These are phyloP conservation scores for Lordiphosa mommai DNA, from an alignment of 1,140 invertebrate genomes.

Conservation along the genomic window DNA sequence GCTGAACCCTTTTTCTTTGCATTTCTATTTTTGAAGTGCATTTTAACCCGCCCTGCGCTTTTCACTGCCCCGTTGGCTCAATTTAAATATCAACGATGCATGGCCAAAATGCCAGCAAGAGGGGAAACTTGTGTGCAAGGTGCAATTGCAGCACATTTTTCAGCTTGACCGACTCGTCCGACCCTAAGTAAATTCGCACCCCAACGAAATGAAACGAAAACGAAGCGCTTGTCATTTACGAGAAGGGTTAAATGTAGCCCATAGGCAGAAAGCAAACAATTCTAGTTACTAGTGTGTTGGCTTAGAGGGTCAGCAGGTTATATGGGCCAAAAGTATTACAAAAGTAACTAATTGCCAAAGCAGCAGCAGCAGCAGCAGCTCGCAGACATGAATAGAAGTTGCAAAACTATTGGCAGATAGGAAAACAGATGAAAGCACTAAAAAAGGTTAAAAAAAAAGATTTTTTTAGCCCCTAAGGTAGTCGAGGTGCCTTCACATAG, in stretches of 20 bases:
- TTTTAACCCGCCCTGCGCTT: constrained; percentile 38
- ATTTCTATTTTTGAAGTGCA: constrained; percentile 71
- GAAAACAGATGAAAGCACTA: too few species aligned
- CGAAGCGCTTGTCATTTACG: constrained; percentile 15
- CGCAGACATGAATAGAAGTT: too few species aligned
- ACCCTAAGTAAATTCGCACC: constrained; percentile 57
- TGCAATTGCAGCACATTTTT: constrained; percentile 74
- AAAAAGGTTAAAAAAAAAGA: too few species aligned
- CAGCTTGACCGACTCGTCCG: constrained; percentile 71
- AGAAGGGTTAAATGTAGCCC: constrained; percentile 52
- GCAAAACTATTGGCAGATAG: too few species aligned
- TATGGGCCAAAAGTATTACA: constrained; percentile 9
- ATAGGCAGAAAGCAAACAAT: constrained; percentile 25
- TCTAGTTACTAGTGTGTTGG: constrained; percentile 35
- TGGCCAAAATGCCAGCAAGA: constrained; percentile 45
- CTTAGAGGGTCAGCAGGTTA: constrained; percentile 73
- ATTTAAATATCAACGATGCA: constrained; percentile 74
- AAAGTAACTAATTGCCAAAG: constrained; percentile 43
- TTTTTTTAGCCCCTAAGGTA: too few species aligned
- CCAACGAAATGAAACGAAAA: constrained; percentile 32
- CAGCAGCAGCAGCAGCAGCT: constrained; percentile 30
- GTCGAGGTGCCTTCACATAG: too few species aligned
- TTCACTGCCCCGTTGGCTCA: constrained; percentile 64
- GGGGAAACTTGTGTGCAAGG: constrained; percentile 36
- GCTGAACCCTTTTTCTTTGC: constrained; percentile 48